Evolutionary conservation across 1,140 invertebrate species (phyloP), one percentile per base, ranked within the genome.

Genomic region (Lerema accius): DNA sequence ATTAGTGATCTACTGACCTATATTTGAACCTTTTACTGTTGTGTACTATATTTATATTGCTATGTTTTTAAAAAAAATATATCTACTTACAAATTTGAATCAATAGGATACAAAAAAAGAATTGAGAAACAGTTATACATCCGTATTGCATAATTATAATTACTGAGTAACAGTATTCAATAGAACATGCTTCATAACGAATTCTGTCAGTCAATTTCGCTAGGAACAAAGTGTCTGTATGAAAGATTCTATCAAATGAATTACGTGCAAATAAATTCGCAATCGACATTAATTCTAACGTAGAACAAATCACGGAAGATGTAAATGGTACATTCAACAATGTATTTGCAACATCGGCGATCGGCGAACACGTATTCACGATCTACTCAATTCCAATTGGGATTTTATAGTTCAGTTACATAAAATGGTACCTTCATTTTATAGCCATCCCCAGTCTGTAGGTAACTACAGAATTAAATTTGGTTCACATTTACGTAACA

Each of bases 401-500:
- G 28, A 32, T 32, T 32, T 32, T 32, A 32, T 32, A 9, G 4
- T 32, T 32, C 28, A 7, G 7, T 32, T 32, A 32, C 9, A 7
- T 32, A 32, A 32, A 32, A 1, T 32, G 4, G 28, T 4, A 32
- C 28, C 28, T 32, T 32, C 28, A 32, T 32, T 32, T 32, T 32
- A 32, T 32, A 32, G 28, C 9, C 9, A 23, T 1, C 28, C 1
- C 7, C 7, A 32, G 4, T 32, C 1, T 32, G 3, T 7, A 32
- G 28, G 9, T 32, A 32, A 32, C 28, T 7, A 32, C 4, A 9
- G 9, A 32, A 4, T 32, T 32, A 9, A 62, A 26, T 51, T 45
- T 55, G 45, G 43, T 50, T 64, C 26, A 50, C 16, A 43, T 35
- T 53, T 51, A 32, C 9, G 28, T 32, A 32, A 32, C 28, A 32